Base-by-base conservation (phyloP, 2,113 vertebrate genomes). In the Austrofundulus limnaeus region DNA sequence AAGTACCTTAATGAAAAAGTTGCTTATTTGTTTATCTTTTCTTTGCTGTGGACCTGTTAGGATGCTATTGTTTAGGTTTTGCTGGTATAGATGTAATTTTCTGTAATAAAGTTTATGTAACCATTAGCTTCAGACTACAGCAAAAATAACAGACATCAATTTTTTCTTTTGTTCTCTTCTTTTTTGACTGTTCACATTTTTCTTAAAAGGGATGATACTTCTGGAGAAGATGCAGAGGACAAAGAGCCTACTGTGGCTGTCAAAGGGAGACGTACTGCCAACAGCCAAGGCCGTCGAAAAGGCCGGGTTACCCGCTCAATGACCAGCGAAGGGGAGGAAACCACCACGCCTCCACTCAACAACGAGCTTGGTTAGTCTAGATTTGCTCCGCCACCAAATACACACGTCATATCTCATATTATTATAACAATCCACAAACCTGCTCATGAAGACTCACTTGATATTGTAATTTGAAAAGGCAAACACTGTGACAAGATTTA, bases 301-400 rank as follows among this genome's bases (percentile, higher is more conserved):
- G 97, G 96, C 75, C 94, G 96, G 54, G 96, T 98, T 90, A 99
- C 97, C 2, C 95, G 96, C 84, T 99, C 97, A 0, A 98, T 98
- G 97, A 95, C 96, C 59, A 98, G 91, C 0, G 96, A 98, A 51
- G 93, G 92, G 2, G 97, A 99, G 80, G 95, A 98, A 87, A 91
- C 94, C 0, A 81, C 88, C 2, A 63, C 94, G 0, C 95, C 94
- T 0, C 96, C 94, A 66, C 94, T 95, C 87, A 96, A 89, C 24
- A 92, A 91, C 0, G 97, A 99, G 83, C 92, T 96, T 11, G 94
- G 97, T 98, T 68, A 83, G 95, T 86, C 5, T 9, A 39, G 11
- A 48, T 12, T 31, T 56, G 11, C 25, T 7, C 15, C 24, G 20
- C 58, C 52, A n/a, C 13, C 43, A 39, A 23, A 65, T 38, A 17